Conservation (phyloP, 2,797 vertebrate species). For the Lycodopsis pacificus region DNA sequence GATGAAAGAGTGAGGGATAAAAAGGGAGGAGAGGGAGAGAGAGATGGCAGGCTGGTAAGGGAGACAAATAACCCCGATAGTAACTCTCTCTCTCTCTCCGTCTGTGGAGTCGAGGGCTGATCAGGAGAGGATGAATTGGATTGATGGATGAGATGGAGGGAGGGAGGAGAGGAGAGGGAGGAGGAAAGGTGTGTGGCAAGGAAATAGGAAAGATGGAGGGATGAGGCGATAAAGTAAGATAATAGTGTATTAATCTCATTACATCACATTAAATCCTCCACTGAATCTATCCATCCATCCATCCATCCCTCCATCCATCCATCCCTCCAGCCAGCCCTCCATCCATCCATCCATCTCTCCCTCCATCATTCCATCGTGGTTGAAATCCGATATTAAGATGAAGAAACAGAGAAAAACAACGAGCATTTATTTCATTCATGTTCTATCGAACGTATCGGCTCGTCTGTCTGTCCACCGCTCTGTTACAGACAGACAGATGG, state of each 20-base stretch:
- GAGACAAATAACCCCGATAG: slow-evolving; percentile 68
- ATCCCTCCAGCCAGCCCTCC: no score
- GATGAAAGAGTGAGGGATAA: slow-evolving; percentile 46
- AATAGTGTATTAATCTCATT: slow-evolving; percentile 31
- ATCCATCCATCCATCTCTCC: no score
- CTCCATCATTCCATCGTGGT: no score
- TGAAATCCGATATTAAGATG: no score
- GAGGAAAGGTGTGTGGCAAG: slow-evolving; percentile 1
- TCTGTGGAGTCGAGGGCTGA: slow-evolving; percentile 36
- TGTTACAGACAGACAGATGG: not conserved
- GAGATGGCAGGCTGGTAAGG: slow-evolving; percentile 50
- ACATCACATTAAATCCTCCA: slow-evolving; percentile 14
- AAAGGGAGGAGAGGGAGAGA: slow-evolving; percentile 17
- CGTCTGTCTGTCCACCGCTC: not conserved
- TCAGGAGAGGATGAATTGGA: slow-evolving; percentile 57
- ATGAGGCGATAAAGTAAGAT: slow-evolving; percentile 15
- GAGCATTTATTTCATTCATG: no score
- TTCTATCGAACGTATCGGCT: not conserved
- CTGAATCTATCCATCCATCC: no score
- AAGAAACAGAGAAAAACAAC: no score
- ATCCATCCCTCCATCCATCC: not conserved
- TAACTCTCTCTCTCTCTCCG: slow-evolving; percentile 30
- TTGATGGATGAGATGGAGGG: slow-evolving; percentile 49
- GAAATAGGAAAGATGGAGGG: slow-evolving; percentile 29
- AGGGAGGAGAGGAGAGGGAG: not conserved